Conservation (phyloP, 2,888 invertebrate species). For the Argynnis bischoffii region DNA sequence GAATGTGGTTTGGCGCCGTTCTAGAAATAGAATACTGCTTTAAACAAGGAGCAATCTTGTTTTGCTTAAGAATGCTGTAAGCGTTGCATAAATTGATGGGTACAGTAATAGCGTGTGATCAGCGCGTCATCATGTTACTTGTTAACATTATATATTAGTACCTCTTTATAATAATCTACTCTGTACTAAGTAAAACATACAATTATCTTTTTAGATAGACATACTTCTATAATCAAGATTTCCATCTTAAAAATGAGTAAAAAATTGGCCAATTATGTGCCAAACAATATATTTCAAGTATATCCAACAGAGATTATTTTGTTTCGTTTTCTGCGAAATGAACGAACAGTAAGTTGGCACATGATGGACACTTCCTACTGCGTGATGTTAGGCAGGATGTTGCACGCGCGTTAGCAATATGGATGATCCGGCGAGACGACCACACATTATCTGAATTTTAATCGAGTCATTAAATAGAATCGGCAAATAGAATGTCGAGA, state of each 20-base stretch:
- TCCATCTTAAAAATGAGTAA: background rate
- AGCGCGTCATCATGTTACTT: background rate
- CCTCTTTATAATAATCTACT: conserved; percentile 7
- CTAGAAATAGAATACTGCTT: conserved; percentile 67
- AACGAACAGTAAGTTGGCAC: conserved; percentile 38
- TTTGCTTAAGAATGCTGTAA: conserved; percentile 31
- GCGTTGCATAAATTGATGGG: conserved; percentile 26
- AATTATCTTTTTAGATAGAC: conserved; percentile 10
- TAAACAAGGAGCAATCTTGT: conserved; percentile 51
- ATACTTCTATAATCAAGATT: conserved; percentile 7
- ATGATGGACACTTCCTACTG: conserved; percentile 65
- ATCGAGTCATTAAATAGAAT: conserved; percentile 74
- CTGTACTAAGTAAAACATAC: background rate
- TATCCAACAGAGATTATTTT: conserved; percentile 15
- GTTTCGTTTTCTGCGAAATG: conserved; percentile 33
- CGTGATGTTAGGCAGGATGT: conserved; percentile 67
- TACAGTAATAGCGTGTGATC: conserved; percentile 24
- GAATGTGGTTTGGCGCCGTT: conserved; percentile 77
- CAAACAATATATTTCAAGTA: conserved; percentile 9
- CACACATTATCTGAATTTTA: conserved; percentile 72
- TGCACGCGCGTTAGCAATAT: conserved; percentile 66
- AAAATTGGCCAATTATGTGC: conserved; percentile 20
- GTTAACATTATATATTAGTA: conserved; percentile 5
- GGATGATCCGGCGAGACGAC: conserved; percentile 71
- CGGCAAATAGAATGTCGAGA: conserved; percentile 65